These are phyloP conservation scores for Brachionus manjavacas DNA, from an alignment of 1,140 invertebrate species.

Conservation along the genomic window DNA sequence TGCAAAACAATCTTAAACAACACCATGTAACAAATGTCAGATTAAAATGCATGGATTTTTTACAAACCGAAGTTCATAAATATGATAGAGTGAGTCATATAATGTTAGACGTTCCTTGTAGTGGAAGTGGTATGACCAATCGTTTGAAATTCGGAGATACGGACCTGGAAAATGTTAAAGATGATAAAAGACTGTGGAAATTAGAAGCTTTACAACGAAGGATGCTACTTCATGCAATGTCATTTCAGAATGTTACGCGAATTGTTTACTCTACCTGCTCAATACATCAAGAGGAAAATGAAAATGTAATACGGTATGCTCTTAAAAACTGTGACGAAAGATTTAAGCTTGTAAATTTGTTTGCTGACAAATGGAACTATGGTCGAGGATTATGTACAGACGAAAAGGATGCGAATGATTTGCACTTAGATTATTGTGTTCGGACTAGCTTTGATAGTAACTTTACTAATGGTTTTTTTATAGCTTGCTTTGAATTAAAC, in stretches of 20 bases:
- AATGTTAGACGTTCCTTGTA: constrained; percentile 89
- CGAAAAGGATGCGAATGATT: background rate
- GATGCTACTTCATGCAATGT: constrained; percentile 77
- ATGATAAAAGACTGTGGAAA: constrained; percentile 47
- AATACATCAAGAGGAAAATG: constrained; percentile 80
- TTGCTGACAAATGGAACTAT: constrained; percentile 29
- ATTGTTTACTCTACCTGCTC: constrained; percentile 95
- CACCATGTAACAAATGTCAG: constrained; percentile 59
- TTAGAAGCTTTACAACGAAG: constrained; percentile 76
- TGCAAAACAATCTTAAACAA: constrained; percentile 62
- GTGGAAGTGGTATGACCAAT: constrained; percentile 72
- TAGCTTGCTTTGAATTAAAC: constrained; percentile 29
- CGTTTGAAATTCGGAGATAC: constrained; percentile 19
- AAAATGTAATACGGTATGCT: constrained; percentile 61
- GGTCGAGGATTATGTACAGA: background rate
- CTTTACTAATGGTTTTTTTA: constrained; percentile 38
- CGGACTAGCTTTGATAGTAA: constrained; percentile 26
- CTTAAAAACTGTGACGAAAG: constrained; percentile 26
- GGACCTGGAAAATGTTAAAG: constrained; percentile 3
- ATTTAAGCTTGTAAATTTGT: constrained; percentile 27
- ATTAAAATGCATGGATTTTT: constrained; percentile 69
- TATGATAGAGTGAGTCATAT: constrained; percentile 77
- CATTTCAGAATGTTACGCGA: constrained; percentile 74
- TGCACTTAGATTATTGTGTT: constrained; percentile 29
- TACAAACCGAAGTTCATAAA: constrained; percentile 62